These are phyloP conservation scores for Lochmaea capreae DNA, from an alignment of 2,888 invertebrate genomes.

Conservation along the genomic window DNA sequence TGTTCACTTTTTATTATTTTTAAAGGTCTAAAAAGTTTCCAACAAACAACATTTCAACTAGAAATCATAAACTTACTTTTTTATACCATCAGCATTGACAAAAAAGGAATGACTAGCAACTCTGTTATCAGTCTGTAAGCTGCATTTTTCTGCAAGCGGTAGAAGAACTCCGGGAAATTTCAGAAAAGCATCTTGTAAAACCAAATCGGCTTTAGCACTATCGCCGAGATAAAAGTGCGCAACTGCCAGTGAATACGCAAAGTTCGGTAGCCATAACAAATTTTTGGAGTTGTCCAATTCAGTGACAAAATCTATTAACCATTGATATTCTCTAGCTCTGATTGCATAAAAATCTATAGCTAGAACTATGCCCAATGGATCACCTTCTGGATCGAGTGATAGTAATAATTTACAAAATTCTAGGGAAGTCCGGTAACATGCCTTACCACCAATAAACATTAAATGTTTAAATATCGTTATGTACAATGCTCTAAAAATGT, in stretches of 20 bases:
- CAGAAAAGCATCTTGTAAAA: constrained; percentile 80
- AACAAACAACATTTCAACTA: too few species aligned
- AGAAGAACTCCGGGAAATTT: constrained; percentile 85
- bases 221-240: constrained; percentile 74
- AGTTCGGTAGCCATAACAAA: constrained; percentile 86
- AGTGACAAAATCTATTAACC: constrained; percentile 68
- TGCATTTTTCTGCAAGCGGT: constrained; percentile 80
- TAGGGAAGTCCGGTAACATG: constrained; percentile 87
- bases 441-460: constrained; percentile 80
- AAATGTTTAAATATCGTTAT: constrained; percentile 86
- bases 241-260: constrained; percentile 82
- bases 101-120: constrained; percentile 71
- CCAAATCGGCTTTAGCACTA: constrained; percentile 68
- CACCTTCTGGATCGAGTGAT: constrained; percentile 78
- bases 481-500: constrained; percentile 78
- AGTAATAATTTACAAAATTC: constrained; percentile 88
- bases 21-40: too few species aligned
- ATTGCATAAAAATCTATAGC: constrained; percentile 87
- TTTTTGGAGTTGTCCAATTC: constrained; percentile 75
- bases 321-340: constrained; percentile 78
- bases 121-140: constrained; percentile 76
- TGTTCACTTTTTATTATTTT: too few species aligned
- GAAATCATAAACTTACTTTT: constrained; percentile 62
- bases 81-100: constrained; percentile 53
- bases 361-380: constrained; percentile 82